A percentile compares a stretch with the other conserved stretches of the same genome.
Conservation (phyloP, 2,113 vertebrate genomes). For the Ranitomeya variabilis region DNA sequence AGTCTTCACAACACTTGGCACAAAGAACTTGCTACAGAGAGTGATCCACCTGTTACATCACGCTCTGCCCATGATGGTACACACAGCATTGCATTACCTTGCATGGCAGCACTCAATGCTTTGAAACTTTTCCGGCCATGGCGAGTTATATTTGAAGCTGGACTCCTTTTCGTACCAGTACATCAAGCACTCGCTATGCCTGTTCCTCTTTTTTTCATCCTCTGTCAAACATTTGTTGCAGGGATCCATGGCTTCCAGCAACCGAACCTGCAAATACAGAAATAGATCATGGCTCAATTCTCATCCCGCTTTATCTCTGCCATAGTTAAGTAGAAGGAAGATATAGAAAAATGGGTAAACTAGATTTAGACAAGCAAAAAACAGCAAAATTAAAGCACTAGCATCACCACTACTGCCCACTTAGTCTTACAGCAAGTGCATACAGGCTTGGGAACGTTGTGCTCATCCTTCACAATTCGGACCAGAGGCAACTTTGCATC, state of each 20-base stretch:
- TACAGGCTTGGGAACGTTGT: too few relatives aligned
- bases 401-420: background rate
- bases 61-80: background rate
- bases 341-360: background rate
- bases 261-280: conserved; percentile 72
- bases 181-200: conserved; percentile 86
- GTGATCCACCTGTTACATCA: too few relatives aligned
- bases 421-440: too few relatives aligned
- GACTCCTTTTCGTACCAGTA: conserved; percentile 77
- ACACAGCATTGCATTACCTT: conserved; percentile 70
- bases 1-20: too few relatives aligned
- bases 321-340: background rate
- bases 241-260: conserved; percentile 90
- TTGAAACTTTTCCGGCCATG: conserved; percentile 85
- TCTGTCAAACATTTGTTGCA: conserved; percentile 78
- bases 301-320: background rate
- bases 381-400: background rate
- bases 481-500: too few relatives aligned
- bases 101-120: conserved; percentile 78
- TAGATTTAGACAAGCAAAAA: background rate
- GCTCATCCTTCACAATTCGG: too few relatives aligned
- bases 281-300: background rate
- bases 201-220: conserved; percentile 85
- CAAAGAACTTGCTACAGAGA: too few relatives aligned
- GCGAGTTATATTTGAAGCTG: conserved; percentile 79